phyloP scores from a whole-genome alignment of 1,140 invertebrate genomes.

The Drosophila kikkawai region DNA sequence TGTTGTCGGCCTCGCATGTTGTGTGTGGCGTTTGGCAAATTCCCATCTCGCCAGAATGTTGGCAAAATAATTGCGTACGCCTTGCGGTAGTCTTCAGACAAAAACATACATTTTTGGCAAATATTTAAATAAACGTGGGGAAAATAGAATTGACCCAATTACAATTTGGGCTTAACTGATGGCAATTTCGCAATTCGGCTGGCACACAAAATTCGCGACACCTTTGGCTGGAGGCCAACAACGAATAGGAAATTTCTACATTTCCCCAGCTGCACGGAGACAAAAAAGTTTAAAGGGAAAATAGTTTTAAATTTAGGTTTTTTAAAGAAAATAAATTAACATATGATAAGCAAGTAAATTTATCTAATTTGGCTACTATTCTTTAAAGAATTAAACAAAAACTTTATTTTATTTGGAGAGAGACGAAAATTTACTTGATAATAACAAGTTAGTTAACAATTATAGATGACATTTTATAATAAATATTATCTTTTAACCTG shows the following conservation, averaged over 20 bases:
- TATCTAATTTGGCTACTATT: neutral
- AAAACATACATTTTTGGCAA: conserved; percentile 52
- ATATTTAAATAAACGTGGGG: conserved; percentile 61
- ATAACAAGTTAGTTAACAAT: neutral
- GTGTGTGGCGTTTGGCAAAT: conserved; percentile 55
- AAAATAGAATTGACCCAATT: conserved; percentile 76
- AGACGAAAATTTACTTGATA: neutral
- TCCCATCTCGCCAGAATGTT: conserved; percentile 59
- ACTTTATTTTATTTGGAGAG: neutral
- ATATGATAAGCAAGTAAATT: neutral
- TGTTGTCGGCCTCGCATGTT: conserved; percentile 25
- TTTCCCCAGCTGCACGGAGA: neutral
- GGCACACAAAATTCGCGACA: conserved; percentile 53
- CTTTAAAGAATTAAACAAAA: too few relatives aligned
- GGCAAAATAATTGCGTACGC: conserved; percentile 77
- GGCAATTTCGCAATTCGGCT: conserved; percentile 74
- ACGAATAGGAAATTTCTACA: conserved; percentile 16
- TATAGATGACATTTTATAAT: too few relatives aligned
- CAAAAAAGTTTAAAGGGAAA: neutral
- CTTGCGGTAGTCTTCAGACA: conserved; percentile 59
- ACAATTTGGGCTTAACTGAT: conserved; percentile 68
- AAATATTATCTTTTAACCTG: neutral
- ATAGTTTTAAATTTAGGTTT: neutral
- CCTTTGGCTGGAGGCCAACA: conserved; percentile 71
- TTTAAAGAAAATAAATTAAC: neutral